phyloP scores from a whole-genome alignment of 2,113 vertebrate genomes.

The Notothenia rossii region DNA sequence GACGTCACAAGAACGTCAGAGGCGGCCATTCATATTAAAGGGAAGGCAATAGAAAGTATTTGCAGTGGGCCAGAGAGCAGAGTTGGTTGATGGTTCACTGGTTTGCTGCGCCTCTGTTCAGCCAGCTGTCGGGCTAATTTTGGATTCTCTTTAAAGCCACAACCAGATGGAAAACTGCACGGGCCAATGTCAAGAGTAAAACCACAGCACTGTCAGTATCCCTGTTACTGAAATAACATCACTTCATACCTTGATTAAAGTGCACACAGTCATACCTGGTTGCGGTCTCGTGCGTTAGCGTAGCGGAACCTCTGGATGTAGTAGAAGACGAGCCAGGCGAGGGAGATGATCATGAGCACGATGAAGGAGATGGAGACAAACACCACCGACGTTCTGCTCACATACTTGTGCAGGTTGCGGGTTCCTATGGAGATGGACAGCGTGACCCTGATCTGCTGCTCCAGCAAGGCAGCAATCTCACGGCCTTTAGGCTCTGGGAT shows the following conservation, averaged over 20 bases:
- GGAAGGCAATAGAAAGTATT: constrained; percentile 43
- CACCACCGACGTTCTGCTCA: constrained; percentile 97
- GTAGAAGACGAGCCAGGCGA: constrained; percentile 99
- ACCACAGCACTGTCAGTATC: neutral
- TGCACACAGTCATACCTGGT: constrained; percentile 87
- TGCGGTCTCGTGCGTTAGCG: constrained; percentile 95
- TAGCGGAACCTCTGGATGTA: constrained; percentile 99
- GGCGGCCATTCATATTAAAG: constrained; percentile 20
- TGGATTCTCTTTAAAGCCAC: neutral
- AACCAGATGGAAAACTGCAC: constrained; percentile 26
- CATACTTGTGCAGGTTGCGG: constrained; percentile 98
- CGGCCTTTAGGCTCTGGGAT: constrained; percentile 95
- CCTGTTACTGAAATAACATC: too few relatives aligned
- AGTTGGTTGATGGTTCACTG: constrained; percentile 59
- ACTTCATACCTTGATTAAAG: neutral
- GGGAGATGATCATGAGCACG: constrained; percentile 98
- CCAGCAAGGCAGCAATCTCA: constrained; percentile 91
- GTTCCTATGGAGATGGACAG: constrained; percentile 97
- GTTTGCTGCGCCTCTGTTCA: constrained; percentile 18
- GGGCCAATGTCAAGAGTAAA: neutral
- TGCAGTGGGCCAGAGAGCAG: constrained; percentile 24
- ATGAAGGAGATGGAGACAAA: constrained; percentile 99
- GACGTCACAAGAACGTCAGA: constrained; percentile 44
- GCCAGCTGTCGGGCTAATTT: constrained; percentile 59
- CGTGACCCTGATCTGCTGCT: constrained; percentile 88